Evolutionary conservation across 2,797 vertebrate species (phyloP).

Genomic region (Botia almorhae): DNA sequence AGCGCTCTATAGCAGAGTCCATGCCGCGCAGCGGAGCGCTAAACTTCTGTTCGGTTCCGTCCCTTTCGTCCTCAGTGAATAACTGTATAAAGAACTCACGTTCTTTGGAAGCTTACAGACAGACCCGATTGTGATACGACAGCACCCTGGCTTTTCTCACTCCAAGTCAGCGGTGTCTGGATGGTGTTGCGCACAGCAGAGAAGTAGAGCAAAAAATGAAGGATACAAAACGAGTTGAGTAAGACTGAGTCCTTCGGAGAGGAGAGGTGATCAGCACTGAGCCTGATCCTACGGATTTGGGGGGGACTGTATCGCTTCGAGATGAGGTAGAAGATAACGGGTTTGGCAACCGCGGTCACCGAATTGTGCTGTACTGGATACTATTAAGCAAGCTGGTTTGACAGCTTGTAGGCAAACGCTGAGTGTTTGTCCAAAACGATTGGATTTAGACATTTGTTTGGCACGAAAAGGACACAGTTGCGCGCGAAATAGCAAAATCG

Average conservation of each 20-base stretch:
- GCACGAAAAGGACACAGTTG: background rate
- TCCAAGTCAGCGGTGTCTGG: constrained; percentile 22
- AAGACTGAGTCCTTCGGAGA: constrained; percentile 40
- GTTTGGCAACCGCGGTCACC: constrained; percentile 14
- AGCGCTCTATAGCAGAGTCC: constrained; percentile 42
- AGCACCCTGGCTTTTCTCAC: constrained; percentile 34
- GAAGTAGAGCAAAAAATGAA: background rate
- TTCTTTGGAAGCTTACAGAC: background rate
- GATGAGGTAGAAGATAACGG: constrained; percentile 34
- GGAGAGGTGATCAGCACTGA: constrained; percentile 38
- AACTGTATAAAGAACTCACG: constrained; percentile 9
- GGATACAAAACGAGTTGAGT: constrained; percentile 33
- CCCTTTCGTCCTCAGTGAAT: constrained; percentile 41
- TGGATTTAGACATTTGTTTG: background rate
- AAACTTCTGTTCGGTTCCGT: constrained; percentile 62
- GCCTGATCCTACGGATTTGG: constrained; percentile 23
- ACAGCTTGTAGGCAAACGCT: constrained; percentile 73
- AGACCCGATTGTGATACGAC: background rate
- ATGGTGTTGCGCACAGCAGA: constrained; percentile 6
- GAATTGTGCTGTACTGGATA: constrained; percentile 55
- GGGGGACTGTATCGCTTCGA: constrained; percentile 19
- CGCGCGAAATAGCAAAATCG: background rate
- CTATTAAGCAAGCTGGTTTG: constrained; percentile 52
- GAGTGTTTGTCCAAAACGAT: constrained; percentile 41
- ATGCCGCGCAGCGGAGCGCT: constrained; percentile 56